phyloP scores from a whole-genome alignment of 2,113 vertebrate genomes.

The Pleuronectes platessa region DNA sequence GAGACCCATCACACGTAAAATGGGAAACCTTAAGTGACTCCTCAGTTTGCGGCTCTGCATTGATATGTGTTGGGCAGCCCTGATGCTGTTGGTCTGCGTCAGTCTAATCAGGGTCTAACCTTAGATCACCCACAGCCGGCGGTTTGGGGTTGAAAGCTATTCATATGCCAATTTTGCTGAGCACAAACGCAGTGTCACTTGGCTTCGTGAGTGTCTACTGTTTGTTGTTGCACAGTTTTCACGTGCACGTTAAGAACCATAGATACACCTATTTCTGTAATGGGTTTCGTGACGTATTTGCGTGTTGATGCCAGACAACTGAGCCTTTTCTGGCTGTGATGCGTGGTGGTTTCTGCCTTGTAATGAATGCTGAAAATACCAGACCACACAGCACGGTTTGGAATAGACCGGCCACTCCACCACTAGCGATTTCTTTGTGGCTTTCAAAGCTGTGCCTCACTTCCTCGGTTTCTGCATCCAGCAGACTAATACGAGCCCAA shows the following conservation, averaged over 20 bases:
- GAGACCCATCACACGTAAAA: background rate
- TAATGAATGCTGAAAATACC: constrained; percentile 66
- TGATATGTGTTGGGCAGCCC: background rate
- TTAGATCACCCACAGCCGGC: constrained; percentile 54
- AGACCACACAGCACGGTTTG: constrained; percentile 65
- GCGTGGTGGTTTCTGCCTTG: constrained; percentile 50
- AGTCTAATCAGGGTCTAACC: constrained; percentile 60
- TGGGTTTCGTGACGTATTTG: constrained; percentile 11
- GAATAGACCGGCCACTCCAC: constrained; percentile 50
- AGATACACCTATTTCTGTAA: background rate
- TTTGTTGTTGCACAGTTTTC: constrained; percentile 4
- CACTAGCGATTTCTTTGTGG: constrained; percentile 57
- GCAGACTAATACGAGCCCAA: constrained; percentile 39
- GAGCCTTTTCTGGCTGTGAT: constrained; percentile 29
- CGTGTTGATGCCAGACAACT: constrained; percentile 18
- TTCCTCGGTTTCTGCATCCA: constrained; percentile 46
- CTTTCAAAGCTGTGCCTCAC: constrained; percentile 22
- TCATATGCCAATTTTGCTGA: constrained; percentile 35
- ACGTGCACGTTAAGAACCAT: no score
- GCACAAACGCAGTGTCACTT: constrained; percentile 24
- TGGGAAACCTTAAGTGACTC: background rate
- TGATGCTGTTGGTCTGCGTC: constrained; percentile 25
- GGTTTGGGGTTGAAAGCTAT: constrained; percentile 59
- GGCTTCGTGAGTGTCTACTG: background rate
- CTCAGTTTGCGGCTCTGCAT: background rate